These are phyloP conservation scores for Chloebia gouldiae DNA, from an alignment of 2,113 vertebrate genomes.

Conservation along the genomic window DNA sequence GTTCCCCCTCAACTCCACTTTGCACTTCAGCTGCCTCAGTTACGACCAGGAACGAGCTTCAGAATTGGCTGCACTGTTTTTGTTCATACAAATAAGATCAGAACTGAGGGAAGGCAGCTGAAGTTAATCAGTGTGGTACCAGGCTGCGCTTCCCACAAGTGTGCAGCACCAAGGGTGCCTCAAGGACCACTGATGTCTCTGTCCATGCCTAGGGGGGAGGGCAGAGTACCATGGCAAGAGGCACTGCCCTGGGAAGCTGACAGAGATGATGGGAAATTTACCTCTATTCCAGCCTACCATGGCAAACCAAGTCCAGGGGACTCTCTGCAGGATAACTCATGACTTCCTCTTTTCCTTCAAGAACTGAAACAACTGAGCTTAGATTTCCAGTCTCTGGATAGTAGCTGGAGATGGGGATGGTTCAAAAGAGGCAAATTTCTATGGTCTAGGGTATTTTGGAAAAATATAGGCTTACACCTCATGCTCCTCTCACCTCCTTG, in stretches of 20 bases:
- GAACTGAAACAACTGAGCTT: not conserved
- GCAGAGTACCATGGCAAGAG: not conserved
- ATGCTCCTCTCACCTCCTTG: not conserved
- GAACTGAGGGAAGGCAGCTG: not conserved
- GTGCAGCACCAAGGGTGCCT: not conserved
- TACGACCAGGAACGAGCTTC: not conserved
- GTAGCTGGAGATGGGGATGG: no score
- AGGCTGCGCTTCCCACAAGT: accelerated
- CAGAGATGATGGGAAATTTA: not conserved
- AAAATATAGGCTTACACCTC: not conserved
- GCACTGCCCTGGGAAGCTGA: not conserved
- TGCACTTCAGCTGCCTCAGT: not conserved
- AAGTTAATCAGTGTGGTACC: accelerated
- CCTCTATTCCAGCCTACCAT: not conserved
- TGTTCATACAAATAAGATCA: no score
- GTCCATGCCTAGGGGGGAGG: accelerated
- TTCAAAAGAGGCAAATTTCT: not conserved
- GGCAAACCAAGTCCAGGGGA: not conserved
- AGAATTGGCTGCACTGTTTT: not conserved
- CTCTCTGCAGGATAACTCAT: not conserved
- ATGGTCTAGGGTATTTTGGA: not conserved
- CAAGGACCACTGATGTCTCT: not conserved
- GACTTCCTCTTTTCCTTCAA: not conserved
- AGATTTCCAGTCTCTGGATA: not conserved
- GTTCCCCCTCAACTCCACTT: not conserved